These are phyloP conservation scores for Drosophila conformis DNA, from an alignment of 2,888 invertebrate species.

Conservation along the genomic window DNA sequence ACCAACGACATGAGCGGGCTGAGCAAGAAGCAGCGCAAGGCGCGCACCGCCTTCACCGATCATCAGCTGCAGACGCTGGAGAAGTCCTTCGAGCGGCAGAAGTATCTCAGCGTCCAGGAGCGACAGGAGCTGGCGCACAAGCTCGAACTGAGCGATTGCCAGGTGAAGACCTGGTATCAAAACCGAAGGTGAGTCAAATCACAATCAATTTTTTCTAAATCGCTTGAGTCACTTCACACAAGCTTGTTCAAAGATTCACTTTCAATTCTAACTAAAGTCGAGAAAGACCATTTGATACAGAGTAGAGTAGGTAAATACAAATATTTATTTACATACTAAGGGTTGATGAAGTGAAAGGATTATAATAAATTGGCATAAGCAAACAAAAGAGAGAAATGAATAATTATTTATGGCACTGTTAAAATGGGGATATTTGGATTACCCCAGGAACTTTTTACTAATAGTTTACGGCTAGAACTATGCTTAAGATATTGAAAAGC, in stretches of 20 bases:
- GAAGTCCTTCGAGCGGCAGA: conserved; percentile 98
- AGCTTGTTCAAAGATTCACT: neutral
- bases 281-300: neutral
- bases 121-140: conserved; percentile 99
- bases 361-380: too few species aligned
- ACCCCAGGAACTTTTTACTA: too few species aligned
- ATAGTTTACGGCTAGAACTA: neutral
- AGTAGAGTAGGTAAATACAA: too few species aligned
- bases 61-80: conserved; percentile 98
- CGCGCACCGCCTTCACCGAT: conserved; percentile 99
- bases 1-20: conserved; percentile 86
- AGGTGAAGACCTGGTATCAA: conserved; percentile 99
- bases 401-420: neutral
- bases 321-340: too few species aligned
- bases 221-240: neutral
- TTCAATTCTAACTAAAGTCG: neutral
- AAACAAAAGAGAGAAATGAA: too few species aligned
- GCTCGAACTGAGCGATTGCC: conserved; percentile 98
- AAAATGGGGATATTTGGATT: too few species aligned
- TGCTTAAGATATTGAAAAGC: neutral
- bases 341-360: too few species aligned
- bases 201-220: neutral
- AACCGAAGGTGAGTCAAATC: conserved; percentile 93
- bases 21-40: conserved; percentile 97
- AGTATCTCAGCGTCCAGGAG: conserved; percentile 98